Evolutionary conservation across 1,140 invertebrate species (phyloP).

Genomic region (Calycopis cecrops): DNA sequence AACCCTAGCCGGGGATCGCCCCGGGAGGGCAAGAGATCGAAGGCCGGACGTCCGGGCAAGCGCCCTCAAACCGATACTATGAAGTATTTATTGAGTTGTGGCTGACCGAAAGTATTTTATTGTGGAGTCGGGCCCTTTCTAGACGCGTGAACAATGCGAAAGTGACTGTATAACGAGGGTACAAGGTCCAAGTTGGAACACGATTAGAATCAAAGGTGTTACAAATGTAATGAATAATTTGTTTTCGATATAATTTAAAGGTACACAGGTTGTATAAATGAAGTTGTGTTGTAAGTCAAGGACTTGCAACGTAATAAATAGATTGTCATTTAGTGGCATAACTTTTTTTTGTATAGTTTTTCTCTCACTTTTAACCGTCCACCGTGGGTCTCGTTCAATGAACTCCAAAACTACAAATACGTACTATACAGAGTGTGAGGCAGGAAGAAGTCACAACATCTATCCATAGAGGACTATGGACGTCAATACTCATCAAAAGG

Average conservation of each 20-base stretch:
- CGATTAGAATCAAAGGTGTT: conserved; percentile 22
- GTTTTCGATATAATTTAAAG: conserved; percentile 27
- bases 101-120: conserved; percentile 67
- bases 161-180: not conserved
- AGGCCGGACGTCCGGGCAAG: conserved; percentile 57
- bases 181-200: not conserved
- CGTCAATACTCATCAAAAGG: too few relatives aligned
- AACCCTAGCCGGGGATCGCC: conserved; percentile 31
- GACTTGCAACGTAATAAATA: too few relatives aligned
- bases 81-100: conserved; percentile 72
- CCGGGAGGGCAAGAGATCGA: conserved; percentile 55
- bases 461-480: too few relatives aligned
- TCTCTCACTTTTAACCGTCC: too few relatives aligned
- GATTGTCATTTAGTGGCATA: too few relatives aligned
- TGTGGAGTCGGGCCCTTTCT: conserved; percentile 57
- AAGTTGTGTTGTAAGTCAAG: not conserved
- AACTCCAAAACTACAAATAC: too few relatives aligned
- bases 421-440: too few relatives aligned
- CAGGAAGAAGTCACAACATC: too few relatives aligned
- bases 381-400: too few relatives aligned
- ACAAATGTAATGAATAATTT: conserved; percentile 35
- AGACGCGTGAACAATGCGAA: conserved; percentile 11
- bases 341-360: too few relatives aligned
- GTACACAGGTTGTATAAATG: conserved; percentile 2
- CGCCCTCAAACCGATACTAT: conserved; percentile 64